Conservation (phyloP, 2,113 vertebrate genomes). For the Sorex araneus region DNA sequence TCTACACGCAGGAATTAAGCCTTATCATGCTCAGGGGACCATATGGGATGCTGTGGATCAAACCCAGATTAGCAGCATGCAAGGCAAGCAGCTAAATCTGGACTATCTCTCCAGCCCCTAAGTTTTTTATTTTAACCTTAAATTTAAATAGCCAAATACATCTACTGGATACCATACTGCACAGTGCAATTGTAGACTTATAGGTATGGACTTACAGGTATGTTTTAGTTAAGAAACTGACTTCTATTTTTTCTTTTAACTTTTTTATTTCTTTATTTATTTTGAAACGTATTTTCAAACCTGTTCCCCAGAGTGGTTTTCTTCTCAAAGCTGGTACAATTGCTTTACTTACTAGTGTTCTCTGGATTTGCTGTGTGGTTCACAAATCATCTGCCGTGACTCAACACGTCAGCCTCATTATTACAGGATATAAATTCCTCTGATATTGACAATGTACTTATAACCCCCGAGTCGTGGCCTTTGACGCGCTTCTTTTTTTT, state of each 20-base stretch:
- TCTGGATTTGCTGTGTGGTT: background rate
- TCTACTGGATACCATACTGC: background rate
- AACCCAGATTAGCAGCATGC: too few species aligned
- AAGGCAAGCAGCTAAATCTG: too few species aligned
- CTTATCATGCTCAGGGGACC: too few species aligned
- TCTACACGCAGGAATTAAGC: too few species aligned
- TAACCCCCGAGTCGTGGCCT: slow-evolving; percentile 70
- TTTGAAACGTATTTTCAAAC: background rate
- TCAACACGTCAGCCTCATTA: slow-evolving; percentile 54
- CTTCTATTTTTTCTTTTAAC: too few species aligned
- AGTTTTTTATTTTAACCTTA: background rate
- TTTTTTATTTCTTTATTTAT: too few species aligned
- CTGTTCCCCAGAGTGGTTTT: slow-evolving; percentile 53
- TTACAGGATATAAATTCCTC: slow-evolving; percentile 52
- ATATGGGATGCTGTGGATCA: too few species aligned
- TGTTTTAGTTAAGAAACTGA: slow-evolving; percentile 6
- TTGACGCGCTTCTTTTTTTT: slow-evolving; percentile 52
- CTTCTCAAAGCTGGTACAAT: slow-evolving; percentile 45
- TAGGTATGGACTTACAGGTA: background rate
- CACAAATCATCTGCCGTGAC: slow-evolving; percentile 37
- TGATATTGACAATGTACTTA: background rate
- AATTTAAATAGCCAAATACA: slow-evolving; percentile 3
- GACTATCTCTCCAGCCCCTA: too few species aligned
- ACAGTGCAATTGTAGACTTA: background rate
- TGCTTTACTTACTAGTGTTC: background rate